Evolutionary conservation across 2,113 vertebrate genomes (phyloP).

Genomic region (Turnix velox): DNA sequence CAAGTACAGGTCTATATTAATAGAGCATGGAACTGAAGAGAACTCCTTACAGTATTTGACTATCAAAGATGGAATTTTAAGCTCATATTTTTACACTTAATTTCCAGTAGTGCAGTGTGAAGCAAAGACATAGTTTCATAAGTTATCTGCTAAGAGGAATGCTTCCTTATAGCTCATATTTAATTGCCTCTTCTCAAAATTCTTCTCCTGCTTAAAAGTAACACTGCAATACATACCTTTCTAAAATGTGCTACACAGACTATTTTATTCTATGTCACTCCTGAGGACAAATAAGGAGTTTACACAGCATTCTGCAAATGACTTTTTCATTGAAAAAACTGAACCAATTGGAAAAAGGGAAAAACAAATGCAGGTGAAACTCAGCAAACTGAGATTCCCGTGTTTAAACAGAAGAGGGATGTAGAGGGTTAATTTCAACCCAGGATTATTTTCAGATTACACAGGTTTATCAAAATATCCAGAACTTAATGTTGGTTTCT

Average conservation of each 20-base stretch:
- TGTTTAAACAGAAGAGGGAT: not conserved
- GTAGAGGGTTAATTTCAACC: not conserved
- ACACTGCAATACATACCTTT: not conserved
- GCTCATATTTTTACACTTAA: not conserved
- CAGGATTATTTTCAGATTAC: not conserved
- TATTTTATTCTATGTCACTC: not conserved
- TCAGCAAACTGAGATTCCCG: not conserved
- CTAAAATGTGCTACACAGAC: not conserved
- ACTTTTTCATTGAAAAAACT: not conserved
- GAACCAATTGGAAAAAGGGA: not conserved
- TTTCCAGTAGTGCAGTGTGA: not conserved
- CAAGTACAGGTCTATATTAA: not conserved
- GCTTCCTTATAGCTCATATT: not conserved
- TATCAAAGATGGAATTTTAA: not conserved
- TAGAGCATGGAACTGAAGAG: not conserved
- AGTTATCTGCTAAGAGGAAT: not conserved
- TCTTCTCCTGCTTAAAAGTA: not conserved
- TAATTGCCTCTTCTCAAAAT: not conserved
- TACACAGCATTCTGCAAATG: accelerated
- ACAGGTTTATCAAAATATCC: not conserved
- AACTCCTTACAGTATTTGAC: not conserved
- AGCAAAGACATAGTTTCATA: not conserved
- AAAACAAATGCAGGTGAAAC: not conserved
- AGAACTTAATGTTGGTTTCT: not conserved
- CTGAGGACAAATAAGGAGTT: not conserved